These are phyloP conservation scores for Aphaenogaster rudis DNA, from an alignment of 1,140 invertebrate species.

Conservation along the genomic window DNA sequence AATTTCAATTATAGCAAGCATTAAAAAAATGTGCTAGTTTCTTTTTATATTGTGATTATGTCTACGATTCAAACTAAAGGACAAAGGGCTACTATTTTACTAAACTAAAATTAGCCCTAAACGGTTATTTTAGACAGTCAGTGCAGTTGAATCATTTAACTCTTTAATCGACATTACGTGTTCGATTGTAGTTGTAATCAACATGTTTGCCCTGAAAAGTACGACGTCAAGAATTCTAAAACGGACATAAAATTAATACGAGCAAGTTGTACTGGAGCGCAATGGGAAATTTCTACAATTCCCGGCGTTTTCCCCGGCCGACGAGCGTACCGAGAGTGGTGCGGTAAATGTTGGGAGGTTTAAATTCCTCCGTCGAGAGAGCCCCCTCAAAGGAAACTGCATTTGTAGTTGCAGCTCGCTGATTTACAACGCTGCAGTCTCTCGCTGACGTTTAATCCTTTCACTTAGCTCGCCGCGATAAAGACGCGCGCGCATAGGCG, in stretches of 20 bases:
- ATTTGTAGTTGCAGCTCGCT: constrained; percentile 59
- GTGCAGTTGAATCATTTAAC: not conserved
- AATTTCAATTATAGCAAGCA: not conserved
- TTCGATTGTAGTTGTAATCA: not conserved
- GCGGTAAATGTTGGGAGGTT: constrained; percentile 54
- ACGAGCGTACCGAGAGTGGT: constrained; percentile 3
- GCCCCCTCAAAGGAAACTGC: constrained; percentile 51
- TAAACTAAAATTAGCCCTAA: not conserved
- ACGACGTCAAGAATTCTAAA: constrained; percentile 12
- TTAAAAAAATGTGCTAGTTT: not conserved
- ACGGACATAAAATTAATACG: constrained; percentile 53
- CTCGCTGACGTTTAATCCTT: constrained; percentile 62
- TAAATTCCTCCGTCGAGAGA: constrained; percentile 54
- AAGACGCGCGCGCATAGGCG: constrained; percentile 51
- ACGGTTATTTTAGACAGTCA: not conserved
- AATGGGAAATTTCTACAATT: constrained; percentile 53
- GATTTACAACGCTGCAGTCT: constrained; percentile 62
- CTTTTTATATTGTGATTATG: not conserved
- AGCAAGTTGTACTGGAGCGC: not conserved
- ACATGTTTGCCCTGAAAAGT: constrained; percentile 1
- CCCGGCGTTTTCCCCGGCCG: constrained; percentile 17
- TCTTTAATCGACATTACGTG: not conserved
- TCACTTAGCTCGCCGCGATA: constrained; percentile 60
- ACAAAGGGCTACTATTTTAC: not conserved
- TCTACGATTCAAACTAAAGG: not conserved